Evolutionary conservation across 1,140 invertebrate species (phyloP).

Genomic region (Augochlora pura): DNA sequence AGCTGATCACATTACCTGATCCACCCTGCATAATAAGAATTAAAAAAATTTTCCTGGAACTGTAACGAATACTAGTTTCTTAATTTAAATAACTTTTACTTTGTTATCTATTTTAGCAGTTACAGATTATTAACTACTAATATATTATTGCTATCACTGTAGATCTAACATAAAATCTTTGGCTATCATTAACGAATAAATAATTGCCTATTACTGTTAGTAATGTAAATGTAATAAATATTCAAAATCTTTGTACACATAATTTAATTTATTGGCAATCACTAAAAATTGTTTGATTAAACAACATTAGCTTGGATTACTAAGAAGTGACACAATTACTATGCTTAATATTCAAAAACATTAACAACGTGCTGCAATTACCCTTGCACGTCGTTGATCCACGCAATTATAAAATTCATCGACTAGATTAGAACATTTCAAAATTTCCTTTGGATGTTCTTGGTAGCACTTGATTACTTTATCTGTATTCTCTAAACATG

Average conservation of each 20-base stretch:
- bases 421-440: slow-evolving; percentile 80
- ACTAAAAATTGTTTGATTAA: slow-evolving; percentile 32
- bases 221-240: slow-evolving; percentile 28
- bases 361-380: slow-evolving; percentile 68
- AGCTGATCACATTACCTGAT: no score
- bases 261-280: slow-evolving; percentile 38
- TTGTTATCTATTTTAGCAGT: no score
- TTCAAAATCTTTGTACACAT: slow-evolving; percentile 11
- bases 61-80: background rate
- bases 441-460: slow-evolving; percentile 78
- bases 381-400: slow-evolving; percentile 73
- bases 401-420: slow-evolving; percentile 80
- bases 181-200: no score
- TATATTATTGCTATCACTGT: background rate
- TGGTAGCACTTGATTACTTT: slow-evolving; percentile 81
- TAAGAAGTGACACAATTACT: slow-evolving; percentile 2
- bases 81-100: background rate
- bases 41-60: no score
- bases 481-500: slow-evolving; percentile 77
- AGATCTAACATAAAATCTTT: no score
- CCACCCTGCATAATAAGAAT: no score
- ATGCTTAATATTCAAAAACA: slow-evolving; percentile 16
- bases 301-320: slow-evolving; percentile 22
- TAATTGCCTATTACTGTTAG: background rate
- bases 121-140: background rate